These are phyloP conservation scores for Micrasema minimum DNA, from an alignment of 1,140 invertebrate genomes.

Conservation along the genomic window DNA sequence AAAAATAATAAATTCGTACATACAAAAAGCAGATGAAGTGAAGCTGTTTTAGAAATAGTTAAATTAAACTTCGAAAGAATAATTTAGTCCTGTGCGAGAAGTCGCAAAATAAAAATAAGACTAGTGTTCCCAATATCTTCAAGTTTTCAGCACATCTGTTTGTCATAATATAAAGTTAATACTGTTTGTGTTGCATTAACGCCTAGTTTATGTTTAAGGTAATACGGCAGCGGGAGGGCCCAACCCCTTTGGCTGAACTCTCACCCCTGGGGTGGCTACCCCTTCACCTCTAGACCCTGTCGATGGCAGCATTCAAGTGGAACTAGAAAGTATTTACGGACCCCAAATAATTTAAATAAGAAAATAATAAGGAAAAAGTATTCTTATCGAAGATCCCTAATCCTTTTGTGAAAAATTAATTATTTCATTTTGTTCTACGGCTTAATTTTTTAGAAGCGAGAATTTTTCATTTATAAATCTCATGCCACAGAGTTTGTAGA, in stretches of 20 bases:
- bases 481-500: too few species aligned
- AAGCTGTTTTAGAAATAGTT: too few species aligned
- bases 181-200: constrained; percentile 23
- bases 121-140: background rate
- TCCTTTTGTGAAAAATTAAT: too few species aligned
- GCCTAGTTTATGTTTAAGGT: constrained; percentile 24
- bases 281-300: too few species aligned
- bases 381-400: background rate
- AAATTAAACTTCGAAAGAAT: too few species aligned
- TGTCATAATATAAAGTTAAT: constrained; percentile 38
- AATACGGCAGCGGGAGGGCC: constrained; percentile 8
- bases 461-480: too few species aligned
- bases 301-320: constrained; percentile 43
- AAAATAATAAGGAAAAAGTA: constrained; percentile 52
- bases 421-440: too few species aligned
- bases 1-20: too few species aligned
- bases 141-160: constrained; percentile 27
- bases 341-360: constrained; percentile 47
- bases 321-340: constrained; percentile 52
- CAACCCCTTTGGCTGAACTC: background rate
- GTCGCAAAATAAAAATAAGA: too few species aligned
- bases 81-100: too few species aligned
- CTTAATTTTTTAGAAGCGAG: too few species aligned
- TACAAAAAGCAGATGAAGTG: too few species aligned
- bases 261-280: background rate